Conservation (phyloP, 2,797 vertebrate genomes). For the Amniataba percoides region DNA sequence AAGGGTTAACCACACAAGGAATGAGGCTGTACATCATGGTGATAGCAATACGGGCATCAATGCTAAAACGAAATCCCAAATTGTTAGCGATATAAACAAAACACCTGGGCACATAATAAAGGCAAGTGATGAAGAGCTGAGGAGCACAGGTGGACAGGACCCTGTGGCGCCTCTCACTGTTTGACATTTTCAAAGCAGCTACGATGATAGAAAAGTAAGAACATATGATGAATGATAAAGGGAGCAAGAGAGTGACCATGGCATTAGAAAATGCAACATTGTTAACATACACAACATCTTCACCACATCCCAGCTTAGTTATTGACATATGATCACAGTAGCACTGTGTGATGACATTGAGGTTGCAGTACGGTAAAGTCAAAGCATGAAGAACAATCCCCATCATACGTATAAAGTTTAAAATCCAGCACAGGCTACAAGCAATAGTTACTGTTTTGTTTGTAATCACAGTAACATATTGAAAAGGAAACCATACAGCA, state of each 20-base stretch:
- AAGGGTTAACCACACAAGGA: conserved; percentile 79
- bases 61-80: conserved; percentile 25
- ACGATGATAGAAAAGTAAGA: conserved; percentile 81
- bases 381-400: conserved; percentile 59
- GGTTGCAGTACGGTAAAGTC: conserved; percentile 75
- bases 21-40: conserved; percentile 70
- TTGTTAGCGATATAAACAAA: conserved; percentile 56
- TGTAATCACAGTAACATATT: conserved; percentile 76
- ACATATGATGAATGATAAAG: conserved; percentile 75
- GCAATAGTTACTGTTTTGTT: conserved; percentile 49
- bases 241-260: conserved; percentile 71
- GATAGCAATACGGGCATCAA: conserved; percentile 38
- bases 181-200: conserved; percentile 74
- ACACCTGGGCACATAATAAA: conserved; percentile 76
- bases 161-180: conserved; percentile 55
- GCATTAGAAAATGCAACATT: conserved; percentile 70
- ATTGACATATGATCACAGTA: conserved; percentile 82
- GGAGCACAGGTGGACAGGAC: conserved; percentile 77
- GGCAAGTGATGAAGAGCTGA: conserved; percentile 79
- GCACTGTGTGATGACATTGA: conserved; percentile 79
- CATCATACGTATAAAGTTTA: conserved; percentile 59
- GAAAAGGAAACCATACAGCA: conserved; percentile 77
- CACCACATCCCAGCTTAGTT: conserved; percentile 75
- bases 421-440: conserved; percentile 62
- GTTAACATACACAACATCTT: conserved; percentile 58